Evolutionary conservation across 2,888 invertebrate species (phyloP), one percentile per base, ranked within the genome.

Genomic region (Epinotia bilunana): DNA sequence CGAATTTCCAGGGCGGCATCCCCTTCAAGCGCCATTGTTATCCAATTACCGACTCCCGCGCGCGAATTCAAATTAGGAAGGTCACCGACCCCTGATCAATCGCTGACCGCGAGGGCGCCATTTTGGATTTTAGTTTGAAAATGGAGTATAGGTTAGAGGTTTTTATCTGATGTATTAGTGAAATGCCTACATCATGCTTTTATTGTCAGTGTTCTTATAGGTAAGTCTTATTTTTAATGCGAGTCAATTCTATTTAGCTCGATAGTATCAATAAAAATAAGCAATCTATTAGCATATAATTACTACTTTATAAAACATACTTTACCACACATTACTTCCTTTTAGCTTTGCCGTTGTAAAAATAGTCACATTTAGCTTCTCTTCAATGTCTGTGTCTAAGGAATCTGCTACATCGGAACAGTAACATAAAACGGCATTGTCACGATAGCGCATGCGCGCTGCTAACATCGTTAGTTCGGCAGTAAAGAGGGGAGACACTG

Each of bases 31-130:
- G 90, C 88, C 91, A 92, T 93, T 92, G 93, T 94, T 93, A 94
- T 93, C 94, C 93, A 93, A 93, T 93, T 93, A 93, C 89, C 89
- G 84, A 87, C 89, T 90, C 92, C 92, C 90, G 91, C 90, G 89
- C 90, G 93, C 92, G 92, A 93, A 93, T 93, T 93, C 91, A 92
- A 93, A 94, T 93, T 91, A 92, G 92, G 90, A 87, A 84, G 92
- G 93, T 91, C 93, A 89, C 82, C 88, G 93, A 94, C 91, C 93
- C 89, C 86, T 90, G 90, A 91, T 91, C 91, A 90, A 90, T 89
- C 88, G 90, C 88, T 89, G 90, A 91, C 91, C 90, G 87, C 87
- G 81, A 86, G 86, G 84, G 84, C 76, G 65, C 65, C 60, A 67
- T 67, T 60, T 73, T 73, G 58, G n/a, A 69, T 58, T 69, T 46